Evolutionary conservation across 2,113 vertebrate genomes (phyloP).

Genomic region (Cricetomys ansorgei): DNA sequence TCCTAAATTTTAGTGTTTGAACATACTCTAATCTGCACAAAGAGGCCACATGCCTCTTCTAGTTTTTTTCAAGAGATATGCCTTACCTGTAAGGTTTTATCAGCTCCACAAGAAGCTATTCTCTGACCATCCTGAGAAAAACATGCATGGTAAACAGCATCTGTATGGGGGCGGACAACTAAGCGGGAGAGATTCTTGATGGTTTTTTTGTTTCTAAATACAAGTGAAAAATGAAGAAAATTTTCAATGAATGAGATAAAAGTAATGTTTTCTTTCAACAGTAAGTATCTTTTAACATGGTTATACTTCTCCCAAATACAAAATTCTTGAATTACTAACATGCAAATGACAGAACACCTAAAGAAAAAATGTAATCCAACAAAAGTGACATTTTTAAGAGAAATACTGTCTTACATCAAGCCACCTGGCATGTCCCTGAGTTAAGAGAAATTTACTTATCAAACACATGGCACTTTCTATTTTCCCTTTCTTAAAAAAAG

Average conservation of each 20-base stretch:
- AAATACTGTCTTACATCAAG: not conserved
- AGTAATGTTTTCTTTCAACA: slow-evolving; percentile 50
- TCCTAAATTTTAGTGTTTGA: slow-evolving; percentile 37
- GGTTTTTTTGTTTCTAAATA: slow-evolving; percentile 92
- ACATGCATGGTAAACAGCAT: slow-evolving; percentile 94
- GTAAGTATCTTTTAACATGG: slow-evolving; percentile 7
- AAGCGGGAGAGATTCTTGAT: slow-evolving; percentile 92
- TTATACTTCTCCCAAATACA: slow-evolving; percentile 12
- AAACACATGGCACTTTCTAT: slow-evolving; percentile 49
- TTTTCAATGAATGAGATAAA: slow-evolving; percentile 50
- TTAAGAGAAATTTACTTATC: slow-evolving; percentile 39
- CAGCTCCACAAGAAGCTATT: slow-evolving; percentile 95
- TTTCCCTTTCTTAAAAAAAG: not conserved
- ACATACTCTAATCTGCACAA: not conserved
- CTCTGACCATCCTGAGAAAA: slow-evolving; percentile 94
- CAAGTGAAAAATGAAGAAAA: slow-evolving; percentile 66
- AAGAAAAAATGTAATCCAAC: slow-evolving; percentile 27
- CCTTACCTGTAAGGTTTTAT: slow-evolving; percentile 94
- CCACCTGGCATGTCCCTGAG: slow-evolving; percentile 16
- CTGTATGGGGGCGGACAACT: slow-evolving; percentile 95
- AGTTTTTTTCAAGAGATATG: not conserved
- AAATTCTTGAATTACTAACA: slow-evolving; percentile 48
- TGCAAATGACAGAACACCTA: slow-evolving; percentile 45
- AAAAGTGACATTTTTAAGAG: slow-evolving; percentile 32
- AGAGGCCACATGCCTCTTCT: not conserved